Base-by-base conservation (phyloP, 2,113 vertebrate genomes). In the Scortum barcoo region DNA sequence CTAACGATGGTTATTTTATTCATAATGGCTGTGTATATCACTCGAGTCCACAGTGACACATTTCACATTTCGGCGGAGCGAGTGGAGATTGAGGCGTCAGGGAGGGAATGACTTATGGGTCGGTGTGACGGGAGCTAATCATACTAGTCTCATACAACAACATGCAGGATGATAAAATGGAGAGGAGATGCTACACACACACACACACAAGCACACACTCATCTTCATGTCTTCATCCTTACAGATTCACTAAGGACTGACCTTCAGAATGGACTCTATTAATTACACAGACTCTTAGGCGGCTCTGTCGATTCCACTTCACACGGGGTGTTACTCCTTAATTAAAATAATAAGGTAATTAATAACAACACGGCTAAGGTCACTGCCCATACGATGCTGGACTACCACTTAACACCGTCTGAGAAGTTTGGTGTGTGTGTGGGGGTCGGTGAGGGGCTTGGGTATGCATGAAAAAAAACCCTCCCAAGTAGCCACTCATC, bases 261-360 rank as follows among this genome's bases (percentile, higher is more conserved):
- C 95, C 95, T 95, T 96, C 93, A 94, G 72, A 69, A 56, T 68
- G 26, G 71, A 74, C 81, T 86, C 66, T 76, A 91, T 95, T 94
- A 94, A 95, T 94, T 95, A 95, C 81, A 78, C 60, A 74, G 62
- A 83, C 72, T 87, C 88, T 88, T 85, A 74, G 71, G 77, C 53
- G 61, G 81, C 81, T 88, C 79, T 58, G 89, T 90, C 86, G 77
- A 89, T 85, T 91, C 76, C 58, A 90, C 89, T 92, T 91, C 81
- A 84, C 89, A 89, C 14, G 19, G 76, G 84, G 79, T 94, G 91
- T 93, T 90, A 88, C 84, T 82, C 73, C 90, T 91, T 95, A 90
- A 95, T 95, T 94, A 89, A 89, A 93, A 94, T 94, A 93, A 94
- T 93, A 91, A 94, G 92, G 65, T 91, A 93, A 95, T 95, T 94